Percentiles rank a stretch among this genome's conserved stretches.
These are phyloP conservation scores for Xestia c-nigrum DNA, from an alignment of 2,888 invertebrate species.

Conservation along the genomic window DNA sequence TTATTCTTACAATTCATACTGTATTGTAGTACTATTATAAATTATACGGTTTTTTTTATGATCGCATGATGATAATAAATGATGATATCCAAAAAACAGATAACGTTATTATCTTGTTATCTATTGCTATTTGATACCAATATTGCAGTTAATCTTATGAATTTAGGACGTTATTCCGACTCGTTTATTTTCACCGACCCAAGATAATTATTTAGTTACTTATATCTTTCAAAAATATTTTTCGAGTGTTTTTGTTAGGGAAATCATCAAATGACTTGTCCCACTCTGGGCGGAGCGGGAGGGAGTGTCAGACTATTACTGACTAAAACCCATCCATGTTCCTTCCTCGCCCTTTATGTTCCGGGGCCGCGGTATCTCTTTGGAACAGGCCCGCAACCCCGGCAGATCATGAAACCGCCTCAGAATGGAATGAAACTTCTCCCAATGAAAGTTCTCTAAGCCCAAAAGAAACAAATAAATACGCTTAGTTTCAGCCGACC, in stretches of 20 bases:
- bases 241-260: neutral
- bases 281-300: no score
- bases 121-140: conserved; percentile 1
- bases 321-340: no score
- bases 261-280: no score
- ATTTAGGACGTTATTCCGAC: neutral
- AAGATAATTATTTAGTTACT: neutral
- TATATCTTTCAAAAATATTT: neutral
- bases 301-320: no score
- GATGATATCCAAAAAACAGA: neutral
- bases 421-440: neutral
- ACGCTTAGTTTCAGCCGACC: no score
- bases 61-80: conserved; percentile 13
- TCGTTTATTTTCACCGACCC: neutral
- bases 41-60: neutral
- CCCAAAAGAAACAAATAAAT: neutral
- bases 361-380: no score
- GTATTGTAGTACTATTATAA: conserved; percentile 8
- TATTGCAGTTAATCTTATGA: conserved; percentile 22
- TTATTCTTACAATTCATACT: neutral
- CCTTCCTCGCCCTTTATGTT: no score
- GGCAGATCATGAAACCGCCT: neutral
- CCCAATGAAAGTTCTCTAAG: neutral
- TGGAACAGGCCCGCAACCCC: no score
- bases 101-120: conserved; percentile 23